Evolutionary conservation across 2,797 vertebrate species (phyloP), one percentile per base, ranked within the genome.

Genomic region (Gouania willdenowi): DNA sequence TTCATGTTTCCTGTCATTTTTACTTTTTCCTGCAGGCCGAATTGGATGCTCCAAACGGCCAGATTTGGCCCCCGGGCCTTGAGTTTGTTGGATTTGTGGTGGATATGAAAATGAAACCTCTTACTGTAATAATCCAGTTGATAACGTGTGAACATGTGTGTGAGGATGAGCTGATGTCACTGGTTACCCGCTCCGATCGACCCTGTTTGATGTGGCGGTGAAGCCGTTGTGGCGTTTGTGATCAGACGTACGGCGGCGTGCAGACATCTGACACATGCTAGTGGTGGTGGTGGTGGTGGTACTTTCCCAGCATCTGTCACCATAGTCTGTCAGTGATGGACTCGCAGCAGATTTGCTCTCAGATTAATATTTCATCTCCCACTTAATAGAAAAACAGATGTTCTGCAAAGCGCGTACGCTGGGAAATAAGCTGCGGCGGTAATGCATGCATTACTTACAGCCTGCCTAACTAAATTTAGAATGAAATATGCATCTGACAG

Each of bases 341-440:
- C 70, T 80, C 43, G 40, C 74, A 60, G 41, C 65, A 57, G 61
- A 74, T 75, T 57, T 65, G 66, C 51, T 58, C 37, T 64, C 52
- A 59, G 74, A 81, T 81, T 67, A 77, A 82, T 77, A 78, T 81
- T 82, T 82, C 70, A 79, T 79, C 72, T 63, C 65, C 75, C 66
- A 46, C 71, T 74, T 84, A 78, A 80, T 80, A 79, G 64, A 66
- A 79, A 80, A 83, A 75, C 82, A 82, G 82, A 84, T 84, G 82
- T 81, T 82, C 63, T 50, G 64, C 71, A 38, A n/a, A 71, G 67
- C 45, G 13, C 44, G 73, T 73, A 65, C 73, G 56, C 51, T 59
- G 75, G 73, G 66, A 73, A 77, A 78, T 71, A 66, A 59, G 54
- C 66, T 19, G 56, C 12, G 56, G 59, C n/a, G 59, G 14, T 75